A percentile compares a stretch with the other conserved stretches of the same genome.
Conservation (phyloP, 2,113 vertebrate species). For the Pyxicephalus adspersus region DNA sequence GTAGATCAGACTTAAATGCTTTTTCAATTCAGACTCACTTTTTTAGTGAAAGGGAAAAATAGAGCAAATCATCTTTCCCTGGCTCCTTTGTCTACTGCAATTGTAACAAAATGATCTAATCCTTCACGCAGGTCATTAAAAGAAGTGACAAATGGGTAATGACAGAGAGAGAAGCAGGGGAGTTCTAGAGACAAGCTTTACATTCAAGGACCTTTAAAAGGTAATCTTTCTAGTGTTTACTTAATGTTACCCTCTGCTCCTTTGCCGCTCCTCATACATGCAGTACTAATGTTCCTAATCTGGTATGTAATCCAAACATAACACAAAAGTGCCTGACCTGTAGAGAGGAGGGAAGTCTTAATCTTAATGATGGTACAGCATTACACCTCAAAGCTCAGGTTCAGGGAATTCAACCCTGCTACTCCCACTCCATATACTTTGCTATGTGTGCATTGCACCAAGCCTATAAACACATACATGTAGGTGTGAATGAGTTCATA, state of each 20-base stretch:
- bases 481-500: no score
- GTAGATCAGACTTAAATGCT: slow-evolving; percentile 53
- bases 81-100: slow-evolving; percentile 50
- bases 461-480: no score
- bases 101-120: slow-evolving; percentile 57
- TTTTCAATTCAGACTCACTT: slow-evolving; percentile 53
- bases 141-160: slow-evolving; percentile 49
- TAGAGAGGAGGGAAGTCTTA: no score
- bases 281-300: not conserved
- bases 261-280: not conserved
- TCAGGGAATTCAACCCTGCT: no score
- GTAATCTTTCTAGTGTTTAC: slow-evolving; percentile 1
- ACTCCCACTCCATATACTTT: no score
- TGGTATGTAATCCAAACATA: no score
- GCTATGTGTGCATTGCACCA: no score
- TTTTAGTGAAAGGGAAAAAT: slow-evolving; percentile 38
- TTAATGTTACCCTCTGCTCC: not conserved
- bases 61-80: slow-evolving; percentile 30
- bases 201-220: slow-evolving; percentile 8
- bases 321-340: no score
- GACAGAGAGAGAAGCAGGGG: slow-evolving; percentile 30
- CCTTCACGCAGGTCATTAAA: slow-evolving; percentile 53
- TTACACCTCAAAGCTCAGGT: no score
- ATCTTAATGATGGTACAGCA: no score
- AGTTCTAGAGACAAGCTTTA: slow-evolving; percentile 19